Evolutionary conservation across 64 coral and sea anemone species (phyloP).

Genomic region (Acropora tenuis): DNA sequence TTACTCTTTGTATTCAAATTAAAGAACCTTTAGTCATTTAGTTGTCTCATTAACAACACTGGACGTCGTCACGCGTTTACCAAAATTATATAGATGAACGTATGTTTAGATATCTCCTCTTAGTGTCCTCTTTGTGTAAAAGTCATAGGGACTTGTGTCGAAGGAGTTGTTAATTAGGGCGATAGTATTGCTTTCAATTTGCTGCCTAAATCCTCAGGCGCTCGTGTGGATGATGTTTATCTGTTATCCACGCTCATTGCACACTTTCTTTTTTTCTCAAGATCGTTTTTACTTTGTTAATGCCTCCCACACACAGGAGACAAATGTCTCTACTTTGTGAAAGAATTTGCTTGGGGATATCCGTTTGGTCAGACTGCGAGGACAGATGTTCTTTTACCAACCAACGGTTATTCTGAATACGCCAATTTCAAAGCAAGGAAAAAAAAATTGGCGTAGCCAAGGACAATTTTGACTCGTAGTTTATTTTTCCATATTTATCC

Average conservation of each 20-base stretch:
- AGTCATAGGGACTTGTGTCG: no score
- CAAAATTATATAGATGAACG: background rate
- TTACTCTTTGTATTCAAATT: background rate
- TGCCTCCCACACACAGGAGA: background rate
- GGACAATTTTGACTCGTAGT: background rate
- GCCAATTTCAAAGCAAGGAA: no score
- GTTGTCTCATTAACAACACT: background rate
- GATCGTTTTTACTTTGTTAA: background rate
- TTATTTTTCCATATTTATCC: background rate
- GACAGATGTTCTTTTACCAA: no score
- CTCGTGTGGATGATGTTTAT: no score
- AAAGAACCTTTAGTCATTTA: background rate
- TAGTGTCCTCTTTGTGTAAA: no score
- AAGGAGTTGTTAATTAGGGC: no score
- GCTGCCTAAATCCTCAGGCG: no score
- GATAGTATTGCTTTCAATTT: no score
- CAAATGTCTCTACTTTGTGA: background rate
- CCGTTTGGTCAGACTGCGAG: background rate
- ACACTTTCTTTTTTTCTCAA: background rate
- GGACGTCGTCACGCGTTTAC: background rate
- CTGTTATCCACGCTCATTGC: no score
- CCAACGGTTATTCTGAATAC: no score
- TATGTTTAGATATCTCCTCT: no score
- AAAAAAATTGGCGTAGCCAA: no score
- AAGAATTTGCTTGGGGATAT: background rate